Conservation (phyloP, 2,113 vertebrate genomes). For the Pyxicephalus adspersus region DNA sequence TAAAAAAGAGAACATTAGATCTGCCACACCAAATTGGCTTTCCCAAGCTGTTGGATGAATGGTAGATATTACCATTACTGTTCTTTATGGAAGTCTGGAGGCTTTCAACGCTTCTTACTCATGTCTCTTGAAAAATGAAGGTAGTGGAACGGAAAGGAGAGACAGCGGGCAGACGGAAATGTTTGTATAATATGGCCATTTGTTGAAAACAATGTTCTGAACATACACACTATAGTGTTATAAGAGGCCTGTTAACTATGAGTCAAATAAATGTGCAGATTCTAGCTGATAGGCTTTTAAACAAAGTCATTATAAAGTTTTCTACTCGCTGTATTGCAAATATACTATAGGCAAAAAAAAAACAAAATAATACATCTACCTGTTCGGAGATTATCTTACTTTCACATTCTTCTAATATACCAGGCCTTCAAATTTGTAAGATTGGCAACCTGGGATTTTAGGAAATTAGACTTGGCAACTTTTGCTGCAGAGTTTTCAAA, state of each 20-base stretch:
- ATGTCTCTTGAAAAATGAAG: slow-evolving; percentile 43
- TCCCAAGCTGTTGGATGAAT: slow-evolving; percentile 59
- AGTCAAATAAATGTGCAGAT: background rate
- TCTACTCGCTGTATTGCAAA: too few relatives aligned
- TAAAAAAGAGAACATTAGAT: slow-evolving; percentile 48
- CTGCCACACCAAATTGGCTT: slow-evolving; percentile 47
- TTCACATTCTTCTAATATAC: too few relatives aligned
- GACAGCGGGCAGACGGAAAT: background rate
- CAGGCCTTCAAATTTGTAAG: too few relatives aligned
- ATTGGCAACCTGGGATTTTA: too few relatives aligned
- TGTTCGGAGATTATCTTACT: too few relatives aligned
- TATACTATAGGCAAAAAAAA: too few relatives aligned
- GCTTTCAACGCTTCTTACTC: slow-evolving; percentile 42
- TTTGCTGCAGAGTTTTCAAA: too few relatives aligned
- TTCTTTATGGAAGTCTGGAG: slow-evolving; percentile 58
- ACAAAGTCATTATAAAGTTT: too few relatives aligned
- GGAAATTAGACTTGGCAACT: too few relatives aligned
- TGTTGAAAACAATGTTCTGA: background rate
- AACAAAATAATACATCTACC: too few relatives aligned
- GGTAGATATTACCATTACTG: slow-evolving; percentile 54
- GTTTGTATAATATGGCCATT: background rate
- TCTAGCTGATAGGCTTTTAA: too few relatives aligned
- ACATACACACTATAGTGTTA: background rate
- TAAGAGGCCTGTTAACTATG: background rate
- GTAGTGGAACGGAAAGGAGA: slow-evolving; percentile 54